Percentiles rank a stretch among this genome's conserved stretches.
Evolutionary conservation across 2,113 vertebrate genomes (phyloP).

Genomic region (Thamnaconus septentrionalis): DNA sequence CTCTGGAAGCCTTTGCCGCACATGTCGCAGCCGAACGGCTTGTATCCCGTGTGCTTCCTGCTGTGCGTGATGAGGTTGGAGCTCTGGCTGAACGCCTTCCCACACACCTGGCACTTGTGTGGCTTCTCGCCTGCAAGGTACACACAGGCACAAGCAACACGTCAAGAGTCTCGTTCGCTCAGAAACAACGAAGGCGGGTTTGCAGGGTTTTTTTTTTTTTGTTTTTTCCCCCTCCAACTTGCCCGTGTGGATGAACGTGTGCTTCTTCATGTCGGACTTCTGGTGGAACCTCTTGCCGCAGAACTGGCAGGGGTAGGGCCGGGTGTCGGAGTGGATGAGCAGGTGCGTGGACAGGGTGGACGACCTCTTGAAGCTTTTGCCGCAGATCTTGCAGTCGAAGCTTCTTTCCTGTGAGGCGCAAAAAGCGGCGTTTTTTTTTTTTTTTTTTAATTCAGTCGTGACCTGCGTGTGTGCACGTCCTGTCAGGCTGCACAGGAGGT

Average conservation of each 20-base stretch:
- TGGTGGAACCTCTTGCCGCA: constrained; percentile 98
- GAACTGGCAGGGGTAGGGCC: constrained; percentile 97
- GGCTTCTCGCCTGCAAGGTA: constrained; percentile 91
- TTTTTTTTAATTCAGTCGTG: no score
- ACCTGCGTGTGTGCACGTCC: no score
- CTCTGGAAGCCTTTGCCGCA: constrained; percentile 97
- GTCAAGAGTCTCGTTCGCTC: neutral
- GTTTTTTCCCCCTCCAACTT: neutral
- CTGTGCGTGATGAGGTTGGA: constrained; percentile 99
- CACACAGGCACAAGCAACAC: constrained; percentile 3
- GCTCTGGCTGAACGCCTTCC: constrained; percentile 98
- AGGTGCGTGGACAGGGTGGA: constrained; percentile 96
- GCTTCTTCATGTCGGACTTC: constrained; percentile 99
- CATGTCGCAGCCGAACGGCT: constrained; percentile 95
- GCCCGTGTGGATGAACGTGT: constrained; percentile 99
- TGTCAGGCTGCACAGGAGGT: no score
- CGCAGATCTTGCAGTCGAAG: constrained; percentile 98
- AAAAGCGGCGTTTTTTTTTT: neutral
- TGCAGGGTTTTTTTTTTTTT: neutral
- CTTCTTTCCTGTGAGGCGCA: constrained; percentile 85
- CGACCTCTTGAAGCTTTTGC: constrained; percentile 97
- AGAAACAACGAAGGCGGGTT: neutral
- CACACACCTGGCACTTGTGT: constrained; percentile 99
- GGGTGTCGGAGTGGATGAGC: constrained; percentile 96
- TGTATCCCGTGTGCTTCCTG: constrained; percentile 97